Base-by-base conservation (phyloP, 2,113 vertebrate species). In the Pardalotus punctatus region DNA sequence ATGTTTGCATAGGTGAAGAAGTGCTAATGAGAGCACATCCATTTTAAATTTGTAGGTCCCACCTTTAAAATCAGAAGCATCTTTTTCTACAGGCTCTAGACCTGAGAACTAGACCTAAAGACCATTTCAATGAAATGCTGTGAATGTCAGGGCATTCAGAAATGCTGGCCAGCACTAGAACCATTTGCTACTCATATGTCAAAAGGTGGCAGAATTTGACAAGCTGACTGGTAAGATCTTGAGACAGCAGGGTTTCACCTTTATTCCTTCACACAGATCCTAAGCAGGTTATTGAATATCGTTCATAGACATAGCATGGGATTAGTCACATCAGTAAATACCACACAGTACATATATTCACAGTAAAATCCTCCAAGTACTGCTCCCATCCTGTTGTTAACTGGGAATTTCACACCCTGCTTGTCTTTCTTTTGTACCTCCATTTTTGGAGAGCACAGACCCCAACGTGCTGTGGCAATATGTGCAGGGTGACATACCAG, bases 401-500 rank as follows among this genome's bases (percentile, higher is more conserved):
- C 72, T 9, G 38, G 81, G 91, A 95, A 95, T 92, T 84, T 92
- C 88, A 91, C 87, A 95, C 92, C 94, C 94, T 64, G 85, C 90
- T 94, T 81, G 85, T 83, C 93, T 83, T 90, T 88, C 94, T 78
- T 97, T 93, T 97, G 93, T 90, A 71, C 28, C 79, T 94, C 96
- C 96, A 94, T 96, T 95, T 97, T 88, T 96, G 96, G 93, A 91
- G 85, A 81, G 92, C 43, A 48, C 86, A 92, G 94, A 81, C 56
- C 69, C 81, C 85, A 29, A 0, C 1, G 65, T 94, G 86, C 88
- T 74, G 82, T 69, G 90, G 91, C 93, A 66, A 81, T 91, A 45
- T 73, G 28, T 80, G 91, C 94, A 93, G 87, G 88, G 92, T 6
- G 23, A 97, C 99, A 98, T 98, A 99, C 99, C 99, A 99, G 98